A percentile compares a stretch with the other conserved stretches of the same genome.
phyloP scores from a whole-genome alignment of 1,140 invertebrate genomes.

The Danaus melanippus region DNA sequence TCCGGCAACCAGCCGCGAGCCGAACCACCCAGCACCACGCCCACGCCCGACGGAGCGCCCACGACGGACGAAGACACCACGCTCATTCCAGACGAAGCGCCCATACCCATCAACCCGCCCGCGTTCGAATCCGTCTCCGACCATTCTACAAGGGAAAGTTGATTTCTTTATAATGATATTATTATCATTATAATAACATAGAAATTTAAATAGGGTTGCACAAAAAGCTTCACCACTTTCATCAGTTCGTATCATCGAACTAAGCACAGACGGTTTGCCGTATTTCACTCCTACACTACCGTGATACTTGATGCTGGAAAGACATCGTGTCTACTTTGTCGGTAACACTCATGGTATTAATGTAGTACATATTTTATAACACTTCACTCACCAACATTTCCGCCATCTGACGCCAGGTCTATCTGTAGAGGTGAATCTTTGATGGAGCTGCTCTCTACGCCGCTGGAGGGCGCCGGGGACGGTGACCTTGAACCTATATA shows the following conservation, averaged over 20 bases:
- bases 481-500: slow-evolving; percentile 79
- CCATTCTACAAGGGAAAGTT: slow-evolving; percentile 34
- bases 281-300: no score
- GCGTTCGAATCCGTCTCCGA: slow-evolving; percentile 29
- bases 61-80: slow-evolving; percentile 33
- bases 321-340: no score
- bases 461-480: slow-evolving; percentile 90
- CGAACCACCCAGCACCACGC: slow-evolving; percentile 90
- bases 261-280: no score
- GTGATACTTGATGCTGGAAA: no score
- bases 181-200: neutral
- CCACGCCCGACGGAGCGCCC: slow-evolving; percentile 63
- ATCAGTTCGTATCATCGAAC: no score
- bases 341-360: no score
- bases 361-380: neutral
- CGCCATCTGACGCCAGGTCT: slow-evolving; percentile 80
- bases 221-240: neutral
- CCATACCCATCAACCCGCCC: slow-evolving; percentile 26
- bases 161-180: neutral
- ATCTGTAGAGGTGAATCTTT: slow-evolving; percentile 95
- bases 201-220: neutral
- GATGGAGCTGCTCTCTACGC: slow-evolving; percentile 88
- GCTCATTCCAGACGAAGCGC: slow-evolving; percentile 51
- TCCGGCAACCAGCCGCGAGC: slow-evolving; percentile 95
- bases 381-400: slow-evolving; percentile 59